A percentile compares a stretch with the other conserved stretches of the same genome.
Conservation (phyloP, 2,113 vertebrate genomes). For the Colinus virginianus region DNA sequence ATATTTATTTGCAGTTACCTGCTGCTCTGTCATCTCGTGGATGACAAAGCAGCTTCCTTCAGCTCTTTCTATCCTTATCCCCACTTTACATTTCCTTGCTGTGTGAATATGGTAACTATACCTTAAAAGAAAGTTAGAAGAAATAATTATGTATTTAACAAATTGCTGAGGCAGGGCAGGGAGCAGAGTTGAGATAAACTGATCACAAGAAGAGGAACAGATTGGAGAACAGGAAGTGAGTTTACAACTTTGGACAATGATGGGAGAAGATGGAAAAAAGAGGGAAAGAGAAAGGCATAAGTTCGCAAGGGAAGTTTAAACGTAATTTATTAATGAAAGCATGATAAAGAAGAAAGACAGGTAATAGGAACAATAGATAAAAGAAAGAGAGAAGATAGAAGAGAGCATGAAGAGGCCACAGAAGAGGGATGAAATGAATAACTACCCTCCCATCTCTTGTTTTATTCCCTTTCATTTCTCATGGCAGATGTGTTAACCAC, state of each 20-base stretch:
- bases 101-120: conserved; percentile 1
- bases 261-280: not conserved
- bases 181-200: conserved; percentile 22
- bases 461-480: not conserved
- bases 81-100: conserved; percentile 2
- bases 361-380: not conserved
- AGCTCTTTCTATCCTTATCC: conserved; percentile 2
- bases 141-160: not conserved
- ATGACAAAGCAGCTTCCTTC: conserved; percentile 15
- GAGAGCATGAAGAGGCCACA: not conserved
- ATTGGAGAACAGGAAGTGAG: conserved; percentile 16
- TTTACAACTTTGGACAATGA: conserved; percentile 25
- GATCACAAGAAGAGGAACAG: not conserved
- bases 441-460: not conserved
- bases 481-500: not conserved
- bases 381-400: not conserved
- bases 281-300: not conserved
- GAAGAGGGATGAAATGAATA: conserved; percentile 9
- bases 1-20: not conserved
- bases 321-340: not conserved
- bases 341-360: not conserved
- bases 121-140: conserved; percentile 4
- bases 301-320: conserved; percentile 15
- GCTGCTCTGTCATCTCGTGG: conserved; percentile 3
- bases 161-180: not conserved